Evolutionary conservation across 2,113 vertebrate genomes (phyloP).

Genomic region (Tylochromis polylepis): DNA sequence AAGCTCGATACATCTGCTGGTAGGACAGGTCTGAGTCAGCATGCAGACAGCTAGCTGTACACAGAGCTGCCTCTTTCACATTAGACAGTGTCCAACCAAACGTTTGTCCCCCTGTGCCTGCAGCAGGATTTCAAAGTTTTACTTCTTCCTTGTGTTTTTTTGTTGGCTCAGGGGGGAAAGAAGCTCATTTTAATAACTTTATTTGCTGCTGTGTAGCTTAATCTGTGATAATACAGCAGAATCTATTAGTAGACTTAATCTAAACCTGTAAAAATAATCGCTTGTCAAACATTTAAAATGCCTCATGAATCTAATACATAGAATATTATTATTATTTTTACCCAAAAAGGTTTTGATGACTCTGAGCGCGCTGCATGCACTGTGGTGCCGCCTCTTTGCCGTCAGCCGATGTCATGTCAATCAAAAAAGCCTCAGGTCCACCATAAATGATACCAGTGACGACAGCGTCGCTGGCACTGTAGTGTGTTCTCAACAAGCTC

Average conservation of each 20-base stretch:
- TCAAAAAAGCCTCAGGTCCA: neutral
- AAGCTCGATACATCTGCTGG: constrained; percentile 32
- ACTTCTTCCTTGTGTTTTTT: neutral
- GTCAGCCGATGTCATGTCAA: neutral
- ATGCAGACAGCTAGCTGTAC: neutral
- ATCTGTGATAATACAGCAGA: neutral
- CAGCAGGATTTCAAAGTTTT: neutral
- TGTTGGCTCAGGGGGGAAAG: neutral
- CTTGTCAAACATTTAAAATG: neutral
- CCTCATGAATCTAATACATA: neutral
- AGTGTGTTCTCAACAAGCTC: neutral
- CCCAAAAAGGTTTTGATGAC: neutral
- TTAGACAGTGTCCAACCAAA: neutral
- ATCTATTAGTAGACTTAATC: neutral
- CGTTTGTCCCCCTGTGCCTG: neutral
- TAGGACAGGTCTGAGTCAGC: constrained; percentile 36
- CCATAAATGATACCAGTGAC: neutral
- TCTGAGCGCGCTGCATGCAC: neutral
- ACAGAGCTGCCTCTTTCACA: neutral
- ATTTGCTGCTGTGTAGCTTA: neutral
- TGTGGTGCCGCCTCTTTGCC: neutral
- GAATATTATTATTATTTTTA: neutral
- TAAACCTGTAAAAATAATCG: neutral
- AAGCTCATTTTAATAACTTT: neutral
- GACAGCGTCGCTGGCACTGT: neutral